These are phyloP conservation scores for Pammene fasciana DNA, from an alignment of 2,888 invertebrate genomes.

Conservation along the genomic window DNA sequence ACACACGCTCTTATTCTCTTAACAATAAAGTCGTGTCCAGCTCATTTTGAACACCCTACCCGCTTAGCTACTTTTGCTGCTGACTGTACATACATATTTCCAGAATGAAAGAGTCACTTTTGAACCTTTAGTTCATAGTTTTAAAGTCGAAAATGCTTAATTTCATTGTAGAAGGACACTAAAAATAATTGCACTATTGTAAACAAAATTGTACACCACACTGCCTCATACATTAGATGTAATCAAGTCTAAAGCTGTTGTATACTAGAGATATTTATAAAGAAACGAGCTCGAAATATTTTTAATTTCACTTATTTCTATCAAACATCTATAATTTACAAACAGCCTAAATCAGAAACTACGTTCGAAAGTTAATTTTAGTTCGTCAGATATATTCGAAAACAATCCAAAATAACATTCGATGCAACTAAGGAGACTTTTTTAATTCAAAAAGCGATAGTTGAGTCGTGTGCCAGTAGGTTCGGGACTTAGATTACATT, in stretches of 20 bases:
- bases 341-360: slow-evolving; percentile 29
- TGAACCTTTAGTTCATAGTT: neutral
- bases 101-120: neutral
- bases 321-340: slow-evolving; percentile 7
- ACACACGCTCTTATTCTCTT: no score
- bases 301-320: neutral
- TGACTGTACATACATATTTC: neutral
- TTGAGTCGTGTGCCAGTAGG: slow-evolving; percentile 36
- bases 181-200: neutral
- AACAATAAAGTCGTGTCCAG: no score
- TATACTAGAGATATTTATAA: neutral
- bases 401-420: slow-evolving; percentile 29
- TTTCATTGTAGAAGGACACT: no score
- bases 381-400: slow-evolving; percentile 27
- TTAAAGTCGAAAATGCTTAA: neutral
- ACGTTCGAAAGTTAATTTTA: slow-evolving; percentile 29
- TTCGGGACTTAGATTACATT: slow-evolving; percentile 41
- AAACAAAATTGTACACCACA: no score
- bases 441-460: slow-evolving; percentile 49
- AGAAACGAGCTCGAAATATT: no score
- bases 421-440: slow-evolving; percentile 48
- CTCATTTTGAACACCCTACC: no score
- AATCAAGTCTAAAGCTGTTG: neutral
- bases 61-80: no score
- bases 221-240: slow-evolving; percentile 2